Percentiles rank a stretch among this genome's conserved stretches.
phyloP scores from a whole-genome alignment of 2,888 invertebrate genomes.

The Hybos culiciformis region DNA sequence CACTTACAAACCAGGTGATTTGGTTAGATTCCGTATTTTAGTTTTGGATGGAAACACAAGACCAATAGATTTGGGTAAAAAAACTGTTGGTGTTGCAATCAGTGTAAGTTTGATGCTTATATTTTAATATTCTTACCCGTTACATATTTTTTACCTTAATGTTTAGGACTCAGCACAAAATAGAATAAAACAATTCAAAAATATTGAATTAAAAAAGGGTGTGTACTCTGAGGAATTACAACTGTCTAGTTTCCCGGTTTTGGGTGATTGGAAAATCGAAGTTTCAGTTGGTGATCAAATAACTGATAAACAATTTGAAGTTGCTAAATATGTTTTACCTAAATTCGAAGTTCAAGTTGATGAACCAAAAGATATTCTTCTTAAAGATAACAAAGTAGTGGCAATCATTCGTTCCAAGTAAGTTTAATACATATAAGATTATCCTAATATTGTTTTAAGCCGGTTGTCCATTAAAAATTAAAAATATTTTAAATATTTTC shows the following conservation, averaged over 20 bases:
- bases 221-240: slow-evolving; percentile 62
- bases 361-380: slow-evolving; percentile 67
- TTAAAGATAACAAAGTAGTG: slow-evolving; percentile 61
- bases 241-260: slow-evolving; percentile 66
- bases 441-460: too few relatives aligned
- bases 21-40: slow-evolving; percentile 58
- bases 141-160: background rate
- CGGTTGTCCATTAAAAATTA: too few relatives aligned
- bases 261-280: slow-evolving; percentile 79
- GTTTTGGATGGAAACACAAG: slow-evolving; percentile 58
- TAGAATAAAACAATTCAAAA: slow-evolving; percentile 66
- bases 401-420: slow-evolving; percentile 70
- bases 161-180: slow-evolving; percentile 60
- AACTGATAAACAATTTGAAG: slow-evolving; percentile 37
- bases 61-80: slow-evolving; percentile 37
- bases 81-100: slow-evolving; percentile 25
- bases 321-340: slow-evolving; percentile 82
- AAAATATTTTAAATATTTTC: too few relatives aligned
- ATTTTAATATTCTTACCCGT: background rate
- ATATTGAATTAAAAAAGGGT: slow-evolving; percentile 52
- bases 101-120: slow-evolving; percentile 14
- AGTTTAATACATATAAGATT: too few relatives aligned
- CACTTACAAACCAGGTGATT: slow-evolving; percentile 75
- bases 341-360: slow-evolving; percentile 82
- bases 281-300: slow-evolving; percentile 41